phyloP scores from a whole-genome alignment of 2,888 invertebrate species.

The Temnothorax rugatulus region DNA sequence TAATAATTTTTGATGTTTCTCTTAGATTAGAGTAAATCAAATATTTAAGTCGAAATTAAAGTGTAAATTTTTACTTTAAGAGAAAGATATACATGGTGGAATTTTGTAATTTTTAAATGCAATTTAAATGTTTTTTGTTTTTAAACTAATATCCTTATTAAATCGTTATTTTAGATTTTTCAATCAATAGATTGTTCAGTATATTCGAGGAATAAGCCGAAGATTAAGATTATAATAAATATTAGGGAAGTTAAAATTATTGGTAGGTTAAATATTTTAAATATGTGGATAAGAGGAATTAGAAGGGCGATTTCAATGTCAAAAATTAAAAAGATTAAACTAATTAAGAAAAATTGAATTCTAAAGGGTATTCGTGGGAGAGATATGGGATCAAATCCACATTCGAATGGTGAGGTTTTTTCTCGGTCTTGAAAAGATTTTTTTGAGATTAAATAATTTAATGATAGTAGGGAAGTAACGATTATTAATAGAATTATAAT shows the following conservation, averaged over 20 bases:
- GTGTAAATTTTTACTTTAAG: no score
- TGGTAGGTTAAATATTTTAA: neutral
- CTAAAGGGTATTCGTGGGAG: constrained; percentile 86
- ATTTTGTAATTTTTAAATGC: constrained; percentile 81
- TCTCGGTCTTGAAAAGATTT: constrained; percentile 88
- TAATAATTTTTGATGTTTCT: no score
- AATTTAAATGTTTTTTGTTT: no score
- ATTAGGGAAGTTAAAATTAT: no score
- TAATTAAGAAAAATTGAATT: constrained; percentile 85
- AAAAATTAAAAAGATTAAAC: constrained; percentile 91
- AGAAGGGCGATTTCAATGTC: constrained; percentile 91
- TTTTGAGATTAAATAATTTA: constrained; percentile 87
- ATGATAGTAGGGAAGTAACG: constrained; percentile 83
- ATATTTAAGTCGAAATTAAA: constrained; percentile 87
- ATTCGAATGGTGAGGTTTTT: constrained; percentile 90
- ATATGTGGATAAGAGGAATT: constrained; percentile 76
- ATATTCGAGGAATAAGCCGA: neutral
- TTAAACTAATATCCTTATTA: no score
- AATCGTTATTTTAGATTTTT: no score
- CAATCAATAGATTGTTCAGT: neutral
- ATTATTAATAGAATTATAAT: no score
- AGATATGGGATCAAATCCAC: constrained; percentile 88
- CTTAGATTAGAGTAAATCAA: no score
- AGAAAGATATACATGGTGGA: no score
- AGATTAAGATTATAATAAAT: neutral